Conservation (phyloP, 2,888 invertebrate species). For the Camptogramma bilineatum region DNA sequence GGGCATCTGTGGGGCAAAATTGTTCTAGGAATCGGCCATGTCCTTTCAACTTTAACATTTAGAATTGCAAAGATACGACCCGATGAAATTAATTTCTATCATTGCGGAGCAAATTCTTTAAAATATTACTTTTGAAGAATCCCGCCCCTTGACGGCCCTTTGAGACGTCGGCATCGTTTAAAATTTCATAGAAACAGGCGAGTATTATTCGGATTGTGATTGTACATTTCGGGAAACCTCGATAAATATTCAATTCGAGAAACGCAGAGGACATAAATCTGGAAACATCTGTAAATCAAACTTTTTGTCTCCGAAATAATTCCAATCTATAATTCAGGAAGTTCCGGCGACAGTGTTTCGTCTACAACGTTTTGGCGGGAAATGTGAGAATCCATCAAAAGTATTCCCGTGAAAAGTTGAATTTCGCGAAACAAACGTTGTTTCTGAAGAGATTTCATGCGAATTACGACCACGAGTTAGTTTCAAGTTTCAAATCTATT, state of each 20-base stretch:
- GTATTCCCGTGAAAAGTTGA: conserved; percentile 35
- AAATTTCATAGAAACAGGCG: conserved; percentile 33
- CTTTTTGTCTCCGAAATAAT: conserved; percentile 66
- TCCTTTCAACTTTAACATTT: not conserved
- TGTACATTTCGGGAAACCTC: conserved; percentile 38
- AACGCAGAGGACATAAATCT: conserved; percentile 72
- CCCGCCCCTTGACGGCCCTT: conserved; percentile 13
- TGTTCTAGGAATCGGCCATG: too few species aligned
- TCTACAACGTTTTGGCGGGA: conserved; percentile 37
- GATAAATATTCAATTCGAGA: conserved; percentile 75
- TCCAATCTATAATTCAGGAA: conserved; percentile 66
- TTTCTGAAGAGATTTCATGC: conserved; percentile 15
- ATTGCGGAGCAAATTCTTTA: conserved; percentile 30
- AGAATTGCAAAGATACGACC: not conserved
- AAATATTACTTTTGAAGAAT: conserved; percentile 40
- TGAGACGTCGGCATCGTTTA: conserved; percentile 25
- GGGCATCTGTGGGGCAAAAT: too few species aligned
- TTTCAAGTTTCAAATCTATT: conserved; percentile 23
- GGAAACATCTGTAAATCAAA: conserved; percentile 73
- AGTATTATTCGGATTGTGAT: conserved; percentile 16
- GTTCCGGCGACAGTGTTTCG: conserved; percentile 52
- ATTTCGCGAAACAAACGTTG: conserved; percentile 20
- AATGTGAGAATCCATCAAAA: conserved; percentile 33
- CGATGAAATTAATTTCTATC: conserved; percentile 31
- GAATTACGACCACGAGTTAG: conserved; percentile 14